Base-by-base conservation (phyloP, 2,888 invertebrate species). In the Coelinius sp. region DNA sequence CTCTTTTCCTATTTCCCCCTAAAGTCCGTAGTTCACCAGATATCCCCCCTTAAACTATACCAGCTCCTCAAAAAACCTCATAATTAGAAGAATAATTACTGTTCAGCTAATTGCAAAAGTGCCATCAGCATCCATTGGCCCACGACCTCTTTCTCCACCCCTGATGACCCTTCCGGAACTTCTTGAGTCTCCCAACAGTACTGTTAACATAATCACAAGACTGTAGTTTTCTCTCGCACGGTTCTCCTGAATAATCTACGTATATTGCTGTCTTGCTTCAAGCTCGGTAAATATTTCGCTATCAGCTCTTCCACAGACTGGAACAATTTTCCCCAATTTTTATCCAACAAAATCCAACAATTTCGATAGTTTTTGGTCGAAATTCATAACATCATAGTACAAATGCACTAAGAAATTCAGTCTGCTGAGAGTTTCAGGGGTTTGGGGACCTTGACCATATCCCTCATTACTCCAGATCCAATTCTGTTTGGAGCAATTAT, bases 191-290 rank as follows among this genome's bases (percentile, higher is more conserved):
- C 72, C 89, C 90, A 0, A 93, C 82, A 78, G 94, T 90, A 71
- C 91, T 90, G 46, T 92, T 92, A n/a, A 95, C 92, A 84, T 97
- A 98, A 17, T 90, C 87, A 76, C 96, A 96, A 38, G 94, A 92
- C 80, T 94, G 94, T 92, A 0, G 97, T 97, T 25, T 94, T 90
- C 78, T 94, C 96, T 75, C 96, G 91, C 86, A 98, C 98, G 0
- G 98, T 98, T 86, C 97, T 93, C 68, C 97, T 90, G 86, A 96
- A 98, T 70, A 98, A 89, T 75, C 98, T 91, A 1, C 99, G 99
- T 87, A 99, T 95, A 85, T 98, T 97, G 79, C 93, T 94, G 3
- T 98, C 97, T 90, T 94, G 94, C 76, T 93, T 93, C 78, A 95
- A 89, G 79, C 93, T 92, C 24, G 89, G 86, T 65, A 91, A 89